Evolutionary conservation across 2,888 invertebrate genomes (phyloP), one percentile per base, ranked within the genome.

Genomic region (Phyllotreta cruciferae): DNA sequence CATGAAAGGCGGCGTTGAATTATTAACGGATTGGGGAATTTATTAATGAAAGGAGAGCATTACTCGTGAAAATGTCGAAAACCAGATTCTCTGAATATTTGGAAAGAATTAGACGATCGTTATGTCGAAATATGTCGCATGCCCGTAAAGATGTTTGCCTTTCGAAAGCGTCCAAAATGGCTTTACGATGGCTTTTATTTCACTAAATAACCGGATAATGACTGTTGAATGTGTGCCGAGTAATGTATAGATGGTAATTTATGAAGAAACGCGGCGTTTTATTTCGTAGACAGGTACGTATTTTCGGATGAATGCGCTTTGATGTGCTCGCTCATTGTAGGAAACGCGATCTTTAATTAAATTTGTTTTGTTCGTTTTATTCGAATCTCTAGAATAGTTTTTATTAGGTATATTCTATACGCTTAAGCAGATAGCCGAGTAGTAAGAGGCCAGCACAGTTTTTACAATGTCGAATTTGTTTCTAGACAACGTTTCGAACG

Each of bases 41-140:
- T 52, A 52, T 37, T 6, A 7, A 52, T 38, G 13, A 52, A 52
- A 36, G 8, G 37, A 38, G 52, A 37, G 10, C 38, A 39, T 58
- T 58, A 44, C 58, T 52, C 58, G 58, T 52, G 58, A 44, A 60
- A 60, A 60, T 52, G 50, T 60, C 58, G 49, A 37, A 60, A 56
- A 41, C 9, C 41, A 60, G 58, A 60, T 60, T 60, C 58, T 52
- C 52, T 44, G 49, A 10, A 44, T 52, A 52, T 60, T 52, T 58
- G 7, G 44, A 60, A 60, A 60, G 58, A 60, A 60, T 41, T 60
- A 60, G n/a, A 37, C 14, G 50, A 38, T 58, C 57, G 50, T 58
- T 60, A 60, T 60, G 24, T 60, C 42, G 44, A 60, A 13, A 58
- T 50, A 49, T 39, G 49, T 58, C 44, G 37, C 34, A 42, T 36